These are phyloP conservation scores for Ctenopoma kingsleyae DNA, from an alignment of 2,797 vertebrate species.

Conservation along the genomic window DNA sequence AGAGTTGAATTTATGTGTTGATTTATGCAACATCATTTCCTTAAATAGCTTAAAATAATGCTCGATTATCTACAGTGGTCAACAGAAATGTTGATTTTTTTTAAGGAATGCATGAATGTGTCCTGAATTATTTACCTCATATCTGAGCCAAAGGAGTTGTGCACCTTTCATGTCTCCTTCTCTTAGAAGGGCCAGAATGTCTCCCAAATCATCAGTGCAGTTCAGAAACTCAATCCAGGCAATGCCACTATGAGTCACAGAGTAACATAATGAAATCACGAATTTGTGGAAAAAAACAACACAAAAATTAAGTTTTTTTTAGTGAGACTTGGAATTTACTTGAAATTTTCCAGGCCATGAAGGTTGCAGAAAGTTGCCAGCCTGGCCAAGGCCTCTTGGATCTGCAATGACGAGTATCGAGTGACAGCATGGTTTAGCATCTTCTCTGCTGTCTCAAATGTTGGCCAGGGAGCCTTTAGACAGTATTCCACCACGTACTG, in stretches of 20 bases:
- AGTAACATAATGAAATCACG: slow-evolving; percentile 16
- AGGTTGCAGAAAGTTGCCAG: slow-evolving; percentile 93
- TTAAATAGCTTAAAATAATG: not conserved
- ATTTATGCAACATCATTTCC: not conserved
- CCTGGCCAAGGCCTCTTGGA: slow-evolving; percentile 90
- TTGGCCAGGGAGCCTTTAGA: slow-evolving; percentile 92
- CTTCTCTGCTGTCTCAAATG: slow-evolving; percentile 91
- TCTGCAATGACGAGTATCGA: slow-evolving; percentile 80
- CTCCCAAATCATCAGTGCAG: slow-evolving; percentile 86
- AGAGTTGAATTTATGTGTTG: not conserved
- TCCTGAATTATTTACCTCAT: slow-evolving; percentile 83
- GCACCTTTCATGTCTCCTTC: slow-evolving; percentile 89
- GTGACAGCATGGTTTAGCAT: slow-evolving; percentile 90
- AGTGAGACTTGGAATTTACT: slow-evolving; percentile 79
- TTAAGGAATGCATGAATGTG: not conserved
- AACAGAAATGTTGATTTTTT: not conserved
- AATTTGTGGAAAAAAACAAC: not conserved
- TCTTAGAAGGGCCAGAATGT: slow-evolving; percentile 86
- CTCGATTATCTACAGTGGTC: not conserved
- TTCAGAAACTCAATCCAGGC: slow-evolving; percentile 96
- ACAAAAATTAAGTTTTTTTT: not conserved
- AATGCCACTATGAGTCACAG: slow-evolving; percentile 84
- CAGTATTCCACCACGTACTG: slow-evolving; percentile 95
- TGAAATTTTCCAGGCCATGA: slow-evolving; percentile 90
- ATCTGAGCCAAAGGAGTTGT: slow-evolving; percentile 94